Percentiles rank a stretch among this genome's conserved stretches.
Evolutionary conservation across 2,113 vertebrate genomes (phyloP).

Genomic region (Cyprinus carpio): DNA sequence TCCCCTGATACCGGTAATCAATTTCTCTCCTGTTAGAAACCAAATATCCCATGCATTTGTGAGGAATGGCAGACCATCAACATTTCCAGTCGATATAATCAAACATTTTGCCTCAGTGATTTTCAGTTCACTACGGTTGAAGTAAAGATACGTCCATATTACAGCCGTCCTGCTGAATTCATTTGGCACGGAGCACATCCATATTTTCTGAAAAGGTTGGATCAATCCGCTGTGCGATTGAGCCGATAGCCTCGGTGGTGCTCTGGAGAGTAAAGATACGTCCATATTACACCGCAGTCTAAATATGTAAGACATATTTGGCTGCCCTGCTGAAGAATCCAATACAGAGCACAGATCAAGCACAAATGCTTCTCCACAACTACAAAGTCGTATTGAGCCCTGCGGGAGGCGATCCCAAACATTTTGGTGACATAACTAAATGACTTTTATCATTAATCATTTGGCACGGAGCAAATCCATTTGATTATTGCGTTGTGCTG

Average conservation of each 20-base stretch:
- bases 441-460: conserved; percentile 79
- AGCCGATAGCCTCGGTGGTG: conserved; percentile 22
- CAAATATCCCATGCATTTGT: conserved; percentile 1
- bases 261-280: conserved; percentile 22
- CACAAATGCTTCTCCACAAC: conserved; percentile 54
- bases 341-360: conserved; percentile 58
- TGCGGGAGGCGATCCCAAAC: conserved; percentile 64
- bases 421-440: too few species aligned
- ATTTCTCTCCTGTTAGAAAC: conserved; percentile 15
- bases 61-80: conserved; percentile 4
- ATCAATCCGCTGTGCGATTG: conserved; percentile 54
- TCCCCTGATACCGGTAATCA: conserved; percentile 19
- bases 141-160: conserved; percentile 50
- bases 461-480: too few species aligned
- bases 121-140: conserved; percentile 26
- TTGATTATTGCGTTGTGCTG: conserved; percentile 79
- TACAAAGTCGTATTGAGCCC: conserved; percentile 66
- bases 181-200: conserved; percentile 52
- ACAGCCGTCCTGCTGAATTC: conserved; percentile 54
- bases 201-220: conserved; percentile 58
- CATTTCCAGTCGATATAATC: conserved; percentile 27
- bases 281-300: too few species aligned
- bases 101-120: conserved; percentile 28
- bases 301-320: too few species aligned
- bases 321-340: conserved; percentile 53